phyloP scores from a whole-genome alignment of 2,797 vertebrate species.

The Microctenopoma lineatum region DNA sequence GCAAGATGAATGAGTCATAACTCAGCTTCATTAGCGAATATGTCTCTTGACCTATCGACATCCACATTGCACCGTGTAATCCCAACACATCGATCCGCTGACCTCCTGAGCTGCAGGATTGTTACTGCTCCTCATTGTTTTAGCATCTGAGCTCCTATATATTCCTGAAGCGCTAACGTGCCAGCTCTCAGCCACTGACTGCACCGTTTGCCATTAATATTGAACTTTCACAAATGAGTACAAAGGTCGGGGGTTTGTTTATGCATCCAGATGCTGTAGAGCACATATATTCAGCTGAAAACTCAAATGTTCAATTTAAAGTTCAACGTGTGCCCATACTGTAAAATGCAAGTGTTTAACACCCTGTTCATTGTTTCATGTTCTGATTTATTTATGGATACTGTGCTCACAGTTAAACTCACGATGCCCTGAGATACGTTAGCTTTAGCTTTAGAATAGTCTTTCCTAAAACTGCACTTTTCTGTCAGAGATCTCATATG shows the following conservation, averaged over 20 bases:
- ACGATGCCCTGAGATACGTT: no score
- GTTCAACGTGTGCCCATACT: conserved; percentile 30
- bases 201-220: conserved; percentile 35
- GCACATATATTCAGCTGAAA: conserved; percentile 32
- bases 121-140: conserved; percentile 62
- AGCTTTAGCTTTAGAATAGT: no score
- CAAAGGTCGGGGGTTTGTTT: conserved; percentile 68
- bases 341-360: conserved; percentile 26
- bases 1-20: conserved; percentile 71
- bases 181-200: conserved; percentile 13
- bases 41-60: conserved; percentile 76
- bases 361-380: background rate
- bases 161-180: conserved; percentile 35
- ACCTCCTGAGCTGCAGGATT: conserved; percentile 55
- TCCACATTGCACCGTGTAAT: conserved; percentile 67
- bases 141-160: conserved; percentile 34
- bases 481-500: no score
- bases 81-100: conserved; percentile 69
- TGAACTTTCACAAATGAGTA: conserved; percentile 52
- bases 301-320: conserved; percentile 41
- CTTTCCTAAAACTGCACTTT: no score
- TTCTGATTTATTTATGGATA: background rate
- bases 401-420: background rate
- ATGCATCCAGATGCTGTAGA: conserved; percentile 33
- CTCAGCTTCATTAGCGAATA: conserved; percentile 75